Conservation (phyloP, 2,888 invertebrate genomes). For the Cheilosia scutellata region DNA sequence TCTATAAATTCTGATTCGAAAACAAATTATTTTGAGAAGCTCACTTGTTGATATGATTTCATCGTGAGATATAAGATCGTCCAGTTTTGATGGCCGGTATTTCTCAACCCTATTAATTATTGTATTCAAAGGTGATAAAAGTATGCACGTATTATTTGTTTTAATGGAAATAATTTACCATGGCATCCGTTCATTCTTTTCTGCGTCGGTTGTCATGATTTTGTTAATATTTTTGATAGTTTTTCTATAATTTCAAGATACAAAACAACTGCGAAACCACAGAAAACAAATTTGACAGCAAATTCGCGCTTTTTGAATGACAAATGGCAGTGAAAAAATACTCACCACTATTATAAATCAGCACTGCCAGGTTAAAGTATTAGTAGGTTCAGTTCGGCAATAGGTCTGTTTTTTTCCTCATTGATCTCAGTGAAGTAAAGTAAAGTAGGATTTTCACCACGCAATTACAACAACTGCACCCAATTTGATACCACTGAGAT, state of each 20-base stretch:
- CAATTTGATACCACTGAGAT: no score
- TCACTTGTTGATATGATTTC: constrained; percentile 98
- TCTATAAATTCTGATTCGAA: constrained; percentile 34
- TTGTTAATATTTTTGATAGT: background rate
- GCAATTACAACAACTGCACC: no score
- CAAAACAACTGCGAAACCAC: background rate
- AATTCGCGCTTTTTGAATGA: constrained; percentile 10
- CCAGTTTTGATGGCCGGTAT: constrained; percentile 95
- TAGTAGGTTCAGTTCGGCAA: no score
- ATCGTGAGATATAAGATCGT: constrained; percentile 98
- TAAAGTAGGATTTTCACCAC: no score
- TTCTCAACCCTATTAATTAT: constrained; percentile 96
- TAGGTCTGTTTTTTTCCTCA: no score
- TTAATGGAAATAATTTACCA: constrained; percentile 76
- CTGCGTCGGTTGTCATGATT: constrained; percentile 60
- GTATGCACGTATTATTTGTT: background rate
- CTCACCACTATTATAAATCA: background rate
- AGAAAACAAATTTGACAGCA: constrained; percentile 34
- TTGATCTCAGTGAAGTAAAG: no score
- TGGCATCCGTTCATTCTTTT: constrained; percentile 79
- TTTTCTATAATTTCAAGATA: background rate
- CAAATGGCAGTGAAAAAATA: background rate
- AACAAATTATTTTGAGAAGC: constrained; percentile 78
- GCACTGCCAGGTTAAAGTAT: no score
- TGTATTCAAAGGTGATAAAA: background rate